Percentiles rank a stretch among this genome's conserved stretches.
Evolutionary conservation across 2,113 vertebrate species (phyloP).

Genomic region (Porphyrio hochstetteri): DNA sequence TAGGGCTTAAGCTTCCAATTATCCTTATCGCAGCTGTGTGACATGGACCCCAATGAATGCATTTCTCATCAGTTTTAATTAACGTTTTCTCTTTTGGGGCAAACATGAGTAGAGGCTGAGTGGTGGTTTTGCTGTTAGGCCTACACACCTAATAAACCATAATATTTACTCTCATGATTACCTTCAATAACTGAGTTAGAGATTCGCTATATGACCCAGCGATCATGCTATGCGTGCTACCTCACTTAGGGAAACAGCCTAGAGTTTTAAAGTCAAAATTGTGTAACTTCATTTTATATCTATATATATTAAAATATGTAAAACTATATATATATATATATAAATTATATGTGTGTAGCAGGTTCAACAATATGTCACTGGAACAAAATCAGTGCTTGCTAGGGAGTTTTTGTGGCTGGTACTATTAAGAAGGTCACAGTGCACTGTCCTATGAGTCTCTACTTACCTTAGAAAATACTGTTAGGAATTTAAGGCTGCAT

Average conservation of each 20-base stretch:
- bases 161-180: conserved; percentile 17
- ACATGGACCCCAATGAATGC: neutral
- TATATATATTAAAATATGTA: too few species aligned
- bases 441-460: neutral
- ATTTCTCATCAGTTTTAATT: conserved; percentile 47
- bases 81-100: neutral
- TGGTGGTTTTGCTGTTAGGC: neutral
- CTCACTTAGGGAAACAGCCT: neutral
- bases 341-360: neutral
- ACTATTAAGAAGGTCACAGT: neutral
- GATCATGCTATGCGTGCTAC: neutral
- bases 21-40: conserved; percentile 33
- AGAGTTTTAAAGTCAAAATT: neutral
- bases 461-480: neutral
- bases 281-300: neutral
- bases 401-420: neutral
- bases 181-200: neutral
- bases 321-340: neutral
- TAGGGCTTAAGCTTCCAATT: conserved; percentile 49
- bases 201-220: neutral
- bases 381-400: neutral
- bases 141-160: neutral
- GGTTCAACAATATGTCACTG: neutral
- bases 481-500: neutral
- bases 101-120: conserved; percentile 8